Evolutionary conservation across 2,888 invertebrate genomes (phyloP).

Genomic region (Drosophila meridiana): DNA sequence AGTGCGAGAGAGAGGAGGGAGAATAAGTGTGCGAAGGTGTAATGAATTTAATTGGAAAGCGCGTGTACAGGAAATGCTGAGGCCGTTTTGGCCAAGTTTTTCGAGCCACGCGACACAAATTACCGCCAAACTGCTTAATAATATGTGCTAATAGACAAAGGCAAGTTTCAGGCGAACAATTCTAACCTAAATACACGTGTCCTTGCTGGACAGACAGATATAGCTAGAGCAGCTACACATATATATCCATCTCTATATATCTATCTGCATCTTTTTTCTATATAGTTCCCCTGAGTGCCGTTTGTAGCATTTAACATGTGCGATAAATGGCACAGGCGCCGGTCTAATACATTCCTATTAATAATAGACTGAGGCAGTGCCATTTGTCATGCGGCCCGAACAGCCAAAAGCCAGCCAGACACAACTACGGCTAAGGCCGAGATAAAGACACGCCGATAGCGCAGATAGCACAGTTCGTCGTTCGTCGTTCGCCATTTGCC

Average conservation of each 20-base stretch:
- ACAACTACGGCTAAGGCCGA: slow-evolving; percentile 1
- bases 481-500: slow-evolving; percentile 1
- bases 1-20: not conserved
- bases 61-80: slow-evolving; percentile 63
- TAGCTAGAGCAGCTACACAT: not conserved
- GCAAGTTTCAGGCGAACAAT: slow-evolving; percentile 7
- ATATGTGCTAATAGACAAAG: slow-evolving; percentile 39
- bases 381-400: slow-evolving; percentile 68
- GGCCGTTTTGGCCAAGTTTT: slow-evolving; percentile 29
- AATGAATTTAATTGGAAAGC: slow-evolving; percentile 79
- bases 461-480: not conserved
- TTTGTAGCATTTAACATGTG: slow-evolving; percentile 71
- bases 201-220: slow-evolving; percentile 7
- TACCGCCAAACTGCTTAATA: slow-evolving; percentile 54
- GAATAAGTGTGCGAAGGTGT: slow-evolving; percentile 42
- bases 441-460: slow-evolving; percentile 5
- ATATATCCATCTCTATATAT: not conserved
- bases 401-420: slow-evolving; percentile 9
- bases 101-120: slow-evolving; percentile 58
- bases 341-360: slow-evolving; percentile 74
- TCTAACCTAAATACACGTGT: slow-evolving; percentile 7
- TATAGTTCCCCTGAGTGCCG: slow-evolving; percentile 74
- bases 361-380: slow-evolving; percentile 72
- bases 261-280: slow-evolving; percentile 22
- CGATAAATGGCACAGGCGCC: slow-evolving; percentile 75